Evolutionary conservation across 2,113 vertebrate species (phyloP).

Genomic region (Semnornis frantzii): DNA sequence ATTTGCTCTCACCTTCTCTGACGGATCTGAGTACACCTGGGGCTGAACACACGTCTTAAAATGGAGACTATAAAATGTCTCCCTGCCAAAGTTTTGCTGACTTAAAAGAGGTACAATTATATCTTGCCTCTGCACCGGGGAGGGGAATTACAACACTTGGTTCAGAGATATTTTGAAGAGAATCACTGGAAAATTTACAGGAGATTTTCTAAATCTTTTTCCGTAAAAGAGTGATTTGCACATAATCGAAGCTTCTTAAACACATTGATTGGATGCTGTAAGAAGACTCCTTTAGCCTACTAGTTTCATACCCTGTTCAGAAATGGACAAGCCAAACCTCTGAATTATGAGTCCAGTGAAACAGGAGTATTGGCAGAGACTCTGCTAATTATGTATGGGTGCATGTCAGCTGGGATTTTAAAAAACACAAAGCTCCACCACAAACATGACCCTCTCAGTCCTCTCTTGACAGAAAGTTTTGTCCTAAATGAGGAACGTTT

Average conservation of each 20-base stretch:
- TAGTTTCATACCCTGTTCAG: not conserved
- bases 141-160: not conserved
- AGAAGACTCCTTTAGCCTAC: not conserved
- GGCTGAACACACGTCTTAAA: not conserved
- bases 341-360: not conserved
- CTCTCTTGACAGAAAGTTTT: not conserved
- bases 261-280: not conserved
- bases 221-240: conserved; percentile 2
- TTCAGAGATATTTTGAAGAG: not conserved
- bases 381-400: not conserved
- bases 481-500: not conserved
- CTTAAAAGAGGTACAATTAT: not conserved
- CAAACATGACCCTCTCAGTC: not conserved
- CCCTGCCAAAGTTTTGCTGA: not conserved
- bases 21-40: not conserved
- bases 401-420: not conserved
- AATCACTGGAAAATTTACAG: not conserved
- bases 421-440: not conserved
- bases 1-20: not conserved
- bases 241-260: not conserved
- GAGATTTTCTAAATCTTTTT: not conserved
- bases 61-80: not conserved
- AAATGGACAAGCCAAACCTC: not conserved
- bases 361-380: not conserved
- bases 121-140: not conserved